Evolutionary conservation across 2,888 invertebrate species (phyloP), one percentile per base, ranked within the genome.

Genomic region (Glyphotaelius pellucidus): DNA sequence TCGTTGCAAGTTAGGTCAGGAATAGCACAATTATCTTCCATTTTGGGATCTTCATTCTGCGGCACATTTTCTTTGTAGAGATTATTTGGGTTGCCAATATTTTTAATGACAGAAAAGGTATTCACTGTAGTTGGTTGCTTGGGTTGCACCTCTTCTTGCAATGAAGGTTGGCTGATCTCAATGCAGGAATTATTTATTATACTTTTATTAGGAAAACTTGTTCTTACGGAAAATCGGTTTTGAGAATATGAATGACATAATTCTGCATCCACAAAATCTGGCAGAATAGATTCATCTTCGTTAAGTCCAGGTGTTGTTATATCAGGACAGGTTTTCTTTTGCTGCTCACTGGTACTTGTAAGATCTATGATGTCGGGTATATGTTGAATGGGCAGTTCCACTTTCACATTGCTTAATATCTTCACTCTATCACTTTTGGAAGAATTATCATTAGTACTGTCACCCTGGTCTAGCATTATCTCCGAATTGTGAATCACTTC

Each of bases 1-100:
- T 96, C 96, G 94, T 96, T 96, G 94, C 96, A 96, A 93, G 96
- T 96, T 93, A 96, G 94, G 94, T 96, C 96, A 90, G 96, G 96
- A 83, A 96, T 95, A 42, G 95, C 95, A 80, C 90, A 90, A 25
- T 32, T 81, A 30, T 92, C 92, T 38, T 90, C 91, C 5, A 80
- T 19, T 86, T 91, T 91, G 11, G 81, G 80, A 9, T 90, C 91
- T 4, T 91, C 92, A 81, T 31, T 42, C 19, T 84, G 42, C 9
- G 85, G 86, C 31, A 87, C 90, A 31, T 79, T 79, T 67, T 92
- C 92, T 86, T 90, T 91, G 38, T 91, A 89, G 42, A 91, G 35
- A 32, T 32, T 81, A 42, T 95, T 94, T 93, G 95, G 95, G 93
- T 95, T 95, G 42, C 95, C 95, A 92, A 95, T 94, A 95, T 95